Percentiles rank a stretch among this genome's conserved stretches.
Conservation (phyloP, 2,888 invertebrate genomes). For the Galerucella calmariensis region DNA sequence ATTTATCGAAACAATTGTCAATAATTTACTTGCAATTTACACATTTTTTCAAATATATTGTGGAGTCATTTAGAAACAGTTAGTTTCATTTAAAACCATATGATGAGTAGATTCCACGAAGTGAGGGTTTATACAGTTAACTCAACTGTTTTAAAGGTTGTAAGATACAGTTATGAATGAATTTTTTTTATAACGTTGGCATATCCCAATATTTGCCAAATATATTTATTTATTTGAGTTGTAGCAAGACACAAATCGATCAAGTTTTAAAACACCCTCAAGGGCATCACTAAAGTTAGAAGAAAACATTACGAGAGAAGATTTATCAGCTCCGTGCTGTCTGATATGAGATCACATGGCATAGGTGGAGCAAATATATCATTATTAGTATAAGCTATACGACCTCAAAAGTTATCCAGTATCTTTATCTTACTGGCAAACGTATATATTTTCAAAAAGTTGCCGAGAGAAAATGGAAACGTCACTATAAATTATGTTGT, state of each 20-base stretch:
- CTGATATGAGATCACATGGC: constrained; percentile 25
- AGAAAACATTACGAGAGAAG: constrained; percentile 5
- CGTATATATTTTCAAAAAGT: constrained; percentile 47
- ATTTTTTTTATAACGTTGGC: no score
- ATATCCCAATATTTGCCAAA: background rate
- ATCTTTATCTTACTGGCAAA: constrained; percentile 48
- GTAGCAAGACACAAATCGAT: background rate
- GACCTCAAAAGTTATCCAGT: constrained; percentile 44
- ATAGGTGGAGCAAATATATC: constrained; percentile 38
- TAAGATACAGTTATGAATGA: no score
- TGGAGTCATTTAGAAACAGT: no score
- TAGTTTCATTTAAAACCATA: no score
- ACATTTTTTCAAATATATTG: no score
- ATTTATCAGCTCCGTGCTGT: constrained; percentile 22
- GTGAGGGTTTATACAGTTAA: no score
- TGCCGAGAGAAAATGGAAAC: constrained; percentile 54
- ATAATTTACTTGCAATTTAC: no score
- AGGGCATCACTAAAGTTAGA: constrained; percentile 1
- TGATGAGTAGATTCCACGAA: no score
- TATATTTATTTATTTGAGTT: background rate
- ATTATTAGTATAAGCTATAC: constrained; percentile 45
- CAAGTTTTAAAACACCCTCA: constrained; percentile 1
- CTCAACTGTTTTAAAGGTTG: no score
- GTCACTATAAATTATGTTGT: constrained; percentile 57
- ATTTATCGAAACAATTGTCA: no score